These are phyloP conservation scores for Drosophila seclusa DNA, from an alignment of 2,888 invertebrate species.

Conservation along the genomic window DNA sequence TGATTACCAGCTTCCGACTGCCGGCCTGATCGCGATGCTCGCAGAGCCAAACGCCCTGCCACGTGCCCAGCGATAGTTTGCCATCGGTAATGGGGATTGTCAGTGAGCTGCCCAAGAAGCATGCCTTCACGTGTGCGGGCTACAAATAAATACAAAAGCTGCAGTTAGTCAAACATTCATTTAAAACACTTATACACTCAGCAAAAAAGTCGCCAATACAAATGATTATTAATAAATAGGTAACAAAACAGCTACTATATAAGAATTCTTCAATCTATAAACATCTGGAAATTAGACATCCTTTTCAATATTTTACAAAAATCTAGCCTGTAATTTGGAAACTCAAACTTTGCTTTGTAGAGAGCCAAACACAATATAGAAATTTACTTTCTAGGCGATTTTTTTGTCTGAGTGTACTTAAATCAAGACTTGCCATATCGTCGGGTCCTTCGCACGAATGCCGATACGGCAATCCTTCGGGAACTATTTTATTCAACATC, in stretches of 20 bases:
- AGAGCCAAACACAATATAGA: neutral
- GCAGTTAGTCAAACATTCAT: neutral
- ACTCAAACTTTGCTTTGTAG: too few species aligned
- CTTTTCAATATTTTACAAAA: neutral
- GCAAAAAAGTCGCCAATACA: neutral
- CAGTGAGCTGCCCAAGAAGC: constrained; percentile 97
- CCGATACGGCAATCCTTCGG: constrained; percentile 97
- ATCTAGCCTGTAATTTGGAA: neutral
- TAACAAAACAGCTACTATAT: too few species aligned
- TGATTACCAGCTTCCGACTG: constrained; percentile 94
- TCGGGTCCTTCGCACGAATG: constrained; percentile 99
- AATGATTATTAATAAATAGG: too few species aligned
- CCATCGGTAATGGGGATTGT: constrained; percentile 98
- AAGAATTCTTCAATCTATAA: neutral
- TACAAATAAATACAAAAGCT: constrained; percentile 80
- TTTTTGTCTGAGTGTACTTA: neutral
- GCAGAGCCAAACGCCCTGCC: constrained; percentile 99
- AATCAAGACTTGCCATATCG: constrained; percentile 92
- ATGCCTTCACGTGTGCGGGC: constrained; percentile 99
- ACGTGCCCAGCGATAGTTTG: constrained; percentile 96
- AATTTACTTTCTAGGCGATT: neutral
- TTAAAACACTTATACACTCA: neutral
- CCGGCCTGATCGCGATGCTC: constrained; percentile 98
- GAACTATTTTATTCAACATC: constrained; percentile 99
- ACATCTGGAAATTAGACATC: neutral